Evolutionary conservation across 2,888 invertebrate genomes (phyloP), one percentile per base, ranked within the genome.

Genomic region (Bellardia pandia): DNA sequence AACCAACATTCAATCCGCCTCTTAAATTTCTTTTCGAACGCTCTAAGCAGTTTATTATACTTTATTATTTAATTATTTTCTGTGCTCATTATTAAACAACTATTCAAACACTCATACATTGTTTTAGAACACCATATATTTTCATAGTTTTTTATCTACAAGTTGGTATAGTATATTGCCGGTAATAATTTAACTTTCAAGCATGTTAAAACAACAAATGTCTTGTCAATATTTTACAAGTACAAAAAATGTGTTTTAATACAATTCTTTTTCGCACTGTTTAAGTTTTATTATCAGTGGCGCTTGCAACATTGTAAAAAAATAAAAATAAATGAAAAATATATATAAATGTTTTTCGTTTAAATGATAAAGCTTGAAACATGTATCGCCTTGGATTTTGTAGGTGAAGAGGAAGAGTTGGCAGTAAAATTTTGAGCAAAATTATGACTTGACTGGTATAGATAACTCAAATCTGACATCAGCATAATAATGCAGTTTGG

Each of bases 281-380:
- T 23, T 6, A 9, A 23, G 7, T 71, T 68, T 56, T 68, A 58
- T 83, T 86, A 86, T 86, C 76, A 86, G 78, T 83, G 86, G 86
- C 86, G 86, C 86, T 86, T 79, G 82, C 62, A 76, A 79, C 66
- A 56, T 83, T 79, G 72, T 86, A 66, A 76, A 60, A 40, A 71
- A 48, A 51, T 16, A 79, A n/a, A 33, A 11, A 62, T 3, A 45
- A 56, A 9, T 3, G 9, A n/a, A 69, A 42, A 74, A 48, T 58
- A 30, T 11, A 30, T 58, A 13, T 23, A 23, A 23, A 23, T 58
- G 33, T 23, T 42, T 40, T 16, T 16, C 23, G 11, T 69, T 48
- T 42, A 37, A 51, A 33, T 33, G 48, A 60, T 74, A 30, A 42
- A 68, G 60, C 51, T 40, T 37, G 11, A 64, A 75, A 40, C 37